A percentile compares a stretch with the other conserved stretches of the same genome.
Conservation (phyloP, 2,888 invertebrate species). For the Lasius fuliginosus region DNA sequence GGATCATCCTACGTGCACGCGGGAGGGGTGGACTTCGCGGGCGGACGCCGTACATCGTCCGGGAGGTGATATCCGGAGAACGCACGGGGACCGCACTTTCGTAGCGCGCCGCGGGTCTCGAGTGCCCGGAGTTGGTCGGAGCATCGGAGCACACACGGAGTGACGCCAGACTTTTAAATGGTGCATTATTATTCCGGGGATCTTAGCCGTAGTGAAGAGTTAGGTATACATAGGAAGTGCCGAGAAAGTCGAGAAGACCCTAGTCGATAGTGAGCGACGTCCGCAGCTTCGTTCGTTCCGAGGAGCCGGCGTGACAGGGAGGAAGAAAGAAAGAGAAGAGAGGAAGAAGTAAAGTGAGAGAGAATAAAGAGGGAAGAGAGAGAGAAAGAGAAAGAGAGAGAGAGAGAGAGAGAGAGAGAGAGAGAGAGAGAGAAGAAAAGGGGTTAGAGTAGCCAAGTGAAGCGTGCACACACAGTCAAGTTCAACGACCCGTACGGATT, state of each 20-base stretch:
- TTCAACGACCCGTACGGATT: conserved; percentile 58
- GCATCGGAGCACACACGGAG: conserved; percentile 50
- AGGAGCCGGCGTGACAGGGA: conserved; percentile 38
- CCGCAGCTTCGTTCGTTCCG: conserved; percentile 45
- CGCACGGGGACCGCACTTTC: conserved; percentile 28
- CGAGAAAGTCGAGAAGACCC: conserved; percentile 82
- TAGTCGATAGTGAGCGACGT: conserved; percentile 70
- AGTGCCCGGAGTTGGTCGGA: conserved; percentile 40
- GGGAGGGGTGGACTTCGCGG: conserved; percentile 8
- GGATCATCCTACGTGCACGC: conserved; percentile 18
- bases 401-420: neutral
- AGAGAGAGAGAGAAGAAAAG: conserved; percentile 32
- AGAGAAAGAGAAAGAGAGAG: neutral
- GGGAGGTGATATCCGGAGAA: neutral
- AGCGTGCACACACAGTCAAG: conserved; percentile 56
- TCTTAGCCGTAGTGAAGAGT: conserved; percentile 82
- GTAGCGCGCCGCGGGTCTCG: conserved; percentile 31
- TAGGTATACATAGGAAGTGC: conserved; percentile 82
- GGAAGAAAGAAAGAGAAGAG: conserved; percentile 26
- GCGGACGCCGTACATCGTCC: conserved; percentile 23
- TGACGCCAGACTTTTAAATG: conserved; percentile 81
- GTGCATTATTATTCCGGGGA: conserved; percentile 79
- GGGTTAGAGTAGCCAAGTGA: conserved; percentile 53
- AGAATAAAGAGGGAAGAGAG: neutral
- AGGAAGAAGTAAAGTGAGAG: neutral